These are phyloP conservation scores for Delia radicum DNA, from an alignment of 1,140 invertebrate species.

Conservation along the genomic window DNA sequence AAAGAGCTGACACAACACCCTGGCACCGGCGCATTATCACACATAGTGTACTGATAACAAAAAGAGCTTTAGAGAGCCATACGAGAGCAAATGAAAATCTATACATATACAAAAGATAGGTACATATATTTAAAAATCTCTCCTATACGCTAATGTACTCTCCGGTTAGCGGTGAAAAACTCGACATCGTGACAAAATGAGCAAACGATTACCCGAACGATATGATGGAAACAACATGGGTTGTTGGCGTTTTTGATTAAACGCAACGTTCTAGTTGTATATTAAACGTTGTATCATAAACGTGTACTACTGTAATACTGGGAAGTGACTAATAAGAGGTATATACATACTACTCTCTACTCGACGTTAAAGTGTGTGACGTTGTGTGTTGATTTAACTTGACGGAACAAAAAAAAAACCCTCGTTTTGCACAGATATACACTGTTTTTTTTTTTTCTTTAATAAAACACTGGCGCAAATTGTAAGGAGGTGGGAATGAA, in stretches of 20 bases:
- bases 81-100: neutral
- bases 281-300: neutral
- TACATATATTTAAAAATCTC: neutral
- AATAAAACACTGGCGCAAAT: neutral
- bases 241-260: constrained; percentile 25
- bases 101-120: neutral
- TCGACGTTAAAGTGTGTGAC: neutral
- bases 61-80: neutral
- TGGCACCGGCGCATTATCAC: neutral
- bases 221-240: neutral
- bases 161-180: neutral
- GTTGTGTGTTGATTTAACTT: neutral
- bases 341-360: neutral
- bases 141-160: neutral
- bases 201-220: neutral
- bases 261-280: constrained; percentile 29
- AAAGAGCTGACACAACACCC: constrained; percentile 1
- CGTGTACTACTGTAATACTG: neutral
- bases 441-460: neutral
- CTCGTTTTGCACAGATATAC: neutral
- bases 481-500: neutral
- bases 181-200: neutral
- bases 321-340: neutral
- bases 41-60: neutral
- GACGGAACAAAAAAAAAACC: neutral